Conservation (phyloP, 2,888 invertebrate species). For the Thymelicus acteon region DNA sequence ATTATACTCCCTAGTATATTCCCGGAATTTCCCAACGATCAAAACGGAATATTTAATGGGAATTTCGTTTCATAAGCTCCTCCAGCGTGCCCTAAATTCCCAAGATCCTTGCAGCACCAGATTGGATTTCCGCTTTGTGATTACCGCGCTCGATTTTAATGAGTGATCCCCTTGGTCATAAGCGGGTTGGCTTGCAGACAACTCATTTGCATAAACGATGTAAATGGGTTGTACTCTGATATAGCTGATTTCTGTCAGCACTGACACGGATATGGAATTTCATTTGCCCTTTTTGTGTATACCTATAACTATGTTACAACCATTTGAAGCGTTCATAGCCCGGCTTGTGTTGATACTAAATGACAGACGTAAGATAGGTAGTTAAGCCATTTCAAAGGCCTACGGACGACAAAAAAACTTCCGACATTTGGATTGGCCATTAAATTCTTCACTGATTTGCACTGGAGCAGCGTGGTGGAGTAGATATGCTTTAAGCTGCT, state of each 20-base stretch:
- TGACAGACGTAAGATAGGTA: too few species aligned
- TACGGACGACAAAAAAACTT: too few species aligned
- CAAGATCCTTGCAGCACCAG: conserved; percentile 20
- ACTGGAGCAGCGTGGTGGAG: too few species aligned
- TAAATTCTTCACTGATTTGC: too few species aligned
- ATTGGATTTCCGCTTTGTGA: conserved; percentile 32
- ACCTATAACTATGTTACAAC: too few species aligned
- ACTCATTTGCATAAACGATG: conserved; percentile 21
- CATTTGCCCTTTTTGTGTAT: too few species aligned
- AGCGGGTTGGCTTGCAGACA: conserved; percentile 14
- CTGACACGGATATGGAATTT: neutral
- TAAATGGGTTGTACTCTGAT: neutral
- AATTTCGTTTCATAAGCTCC: conserved; percentile 33
- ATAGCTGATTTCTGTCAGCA: neutral
- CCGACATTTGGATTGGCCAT: too few species aligned
- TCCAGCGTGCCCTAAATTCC: conserved; percentile 28
- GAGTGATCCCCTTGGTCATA: conserved; percentile 28
- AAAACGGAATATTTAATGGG: conserved; percentile 41
- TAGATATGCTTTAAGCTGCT: too few species aligned
- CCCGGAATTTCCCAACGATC: conserved; percentile 28
- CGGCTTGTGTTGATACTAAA: too few species aligned
- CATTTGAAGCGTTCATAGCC: too few species aligned
- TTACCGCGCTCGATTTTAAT: conserved; percentile 17
- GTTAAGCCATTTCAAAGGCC: too few species aligned
- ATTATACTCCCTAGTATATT: conserved; percentile 49